Evolutionary conservation across 2,797 vertebrate genomes (phyloP), one percentile per base, ranked within the genome.

Genomic region (Ataeniobius toweri): DNA sequence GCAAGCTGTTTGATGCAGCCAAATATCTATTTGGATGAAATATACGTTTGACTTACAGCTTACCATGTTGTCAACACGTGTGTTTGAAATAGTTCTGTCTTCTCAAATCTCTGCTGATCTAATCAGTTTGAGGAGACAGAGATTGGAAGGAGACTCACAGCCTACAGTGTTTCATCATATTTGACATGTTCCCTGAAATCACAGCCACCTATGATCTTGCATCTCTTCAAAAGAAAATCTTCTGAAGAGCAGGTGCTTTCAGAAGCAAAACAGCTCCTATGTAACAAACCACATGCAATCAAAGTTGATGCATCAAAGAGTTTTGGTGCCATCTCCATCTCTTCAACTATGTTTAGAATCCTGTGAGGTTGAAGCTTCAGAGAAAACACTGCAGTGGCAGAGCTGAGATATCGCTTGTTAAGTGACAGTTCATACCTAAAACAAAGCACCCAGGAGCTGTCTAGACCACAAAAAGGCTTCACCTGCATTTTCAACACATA

Each of bases 31-130:
- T 81, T 46, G 85, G 89, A 89, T 91, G 86, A 90, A 91, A 87
- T 90, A 87, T 80, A 80, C 89, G 83, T 89, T 59, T 83, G 79
- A 85, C 83, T 82, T 77, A 65, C 70, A 78, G 87, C 73, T 41
- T 75, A 80, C 69, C 83, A 88, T 93, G 89, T 88, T 84, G 75
- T 74, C 81, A 83, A 90, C 87, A 83, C 86, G 82, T 86, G 89
- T 88, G 89, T 87, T 89, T 92, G 87, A 92, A 92, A 93, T 79
- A 76, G 84, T 84, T 88, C 86, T 85, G 81, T 91, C 84, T 92
- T 86, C 81, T 41, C 81, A 85, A 85, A 92, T 89, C 90, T 89
- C 72, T 58, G 85, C 65, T 88, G 91, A 94, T 93, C 89, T 91
- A 93, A 93, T 94, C 92, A 89, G 89, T 86, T 82, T 74, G 80